These are phyloP conservation scores for Iphiclides podalirius DNA, from an alignment of 2,888 invertebrate genomes.

Conservation along the genomic window DNA sequence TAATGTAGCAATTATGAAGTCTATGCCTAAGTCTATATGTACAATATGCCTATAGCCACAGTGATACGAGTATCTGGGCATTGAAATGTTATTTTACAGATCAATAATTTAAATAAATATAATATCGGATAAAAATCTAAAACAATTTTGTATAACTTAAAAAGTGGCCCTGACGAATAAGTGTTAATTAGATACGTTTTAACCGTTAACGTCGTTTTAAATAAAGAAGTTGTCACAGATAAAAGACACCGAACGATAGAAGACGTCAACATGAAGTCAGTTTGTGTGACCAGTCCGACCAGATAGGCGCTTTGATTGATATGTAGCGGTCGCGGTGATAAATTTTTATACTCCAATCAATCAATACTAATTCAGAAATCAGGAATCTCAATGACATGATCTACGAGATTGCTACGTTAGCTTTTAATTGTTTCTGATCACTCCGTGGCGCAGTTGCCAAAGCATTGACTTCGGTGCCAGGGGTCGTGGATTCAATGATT, in stretches of 20 bases:
- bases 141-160: too few relatives aligned
- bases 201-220: slow-evolving; percentile 36
- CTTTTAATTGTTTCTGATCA: not conserved
- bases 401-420: slow-evolving; percentile 12
- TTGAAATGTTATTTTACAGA: too few relatives aligned
- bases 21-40: too few relatives aligned
- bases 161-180: slow-evolving; percentile 25
- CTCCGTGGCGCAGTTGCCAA: too few relatives aligned
- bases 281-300: slow-evolving; percentile 43
- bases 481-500: too few relatives aligned
- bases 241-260: slow-evolving; percentile 54
- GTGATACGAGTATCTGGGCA: too few relatives aligned
- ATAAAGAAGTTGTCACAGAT: slow-evolving; percentile 41
- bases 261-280: slow-evolving; percentile 38
- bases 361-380: slow-evolving; percentile 59
- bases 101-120: too few relatives aligned
- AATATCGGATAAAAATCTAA: too few relatives aligned
- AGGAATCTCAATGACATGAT: slow-evolving; percentile 12
- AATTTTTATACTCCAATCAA: slow-evolving; percentile 73
- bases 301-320: slow-evolving; percentile 55
- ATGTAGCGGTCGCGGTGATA: slow-evolving; percentile 55
- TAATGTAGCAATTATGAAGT: too few relatives aligned
- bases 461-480: too few relatives aligned
- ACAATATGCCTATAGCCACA: too few relatives aligned
- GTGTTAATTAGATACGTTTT: slow-evolving; percentile 27